Base-by-base conservation (phyloP, 2,113 vertebrate species). In the Burhinus bistriatus region DNA sequence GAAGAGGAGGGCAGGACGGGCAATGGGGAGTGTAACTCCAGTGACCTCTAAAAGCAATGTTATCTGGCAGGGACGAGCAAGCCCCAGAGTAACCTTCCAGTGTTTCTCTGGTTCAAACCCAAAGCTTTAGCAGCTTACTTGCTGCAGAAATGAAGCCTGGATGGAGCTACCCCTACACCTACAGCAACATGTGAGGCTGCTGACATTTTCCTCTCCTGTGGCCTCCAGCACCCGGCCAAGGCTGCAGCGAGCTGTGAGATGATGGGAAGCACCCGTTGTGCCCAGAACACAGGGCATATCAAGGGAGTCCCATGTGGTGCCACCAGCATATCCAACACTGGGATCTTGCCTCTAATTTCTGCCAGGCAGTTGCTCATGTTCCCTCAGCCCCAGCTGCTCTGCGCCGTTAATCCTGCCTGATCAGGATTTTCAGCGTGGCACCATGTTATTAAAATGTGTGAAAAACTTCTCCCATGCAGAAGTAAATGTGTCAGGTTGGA, bases 391-490 rank as follows among this genome's bases (percentile, higher is more conserved):
- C 87, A 87, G 93, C 83, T 84, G 90, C 91, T 96, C 83, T 9
- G 30, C 1, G 2, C 51, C 9, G 83, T 81, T 95, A 95, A 96
- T 93, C 45, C 36, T 32, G 15, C 59, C 42, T 0, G 19, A 47
- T 73, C 81, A 79, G 71, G 59, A 59, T 96, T 95, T 81, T 92
- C 58, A 36, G 82, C 76, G 68, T 86, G 94, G 85, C 78, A 97
- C 87, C 15, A 1, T 90, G 78, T 95, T 96, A 97, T 97, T 98
- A 97, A 97, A 96, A 97, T 0, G 51, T 86, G 85, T 93, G 72
- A 91, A 95, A 95, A 92, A 62, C 81, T 80, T 97, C 81, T 95
- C 77, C 88, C 65, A 11, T 94, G 94, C 68, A 92, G 64, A 89
- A 95, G 65, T 91, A 80, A 94, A 96, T 66, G 85, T 83, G 93